These are phyloP conservation scores for Notechis scutatus DNA, from an alignment of 2,113 vertebrate genomes.

Conservation along the genomic window DNA sequence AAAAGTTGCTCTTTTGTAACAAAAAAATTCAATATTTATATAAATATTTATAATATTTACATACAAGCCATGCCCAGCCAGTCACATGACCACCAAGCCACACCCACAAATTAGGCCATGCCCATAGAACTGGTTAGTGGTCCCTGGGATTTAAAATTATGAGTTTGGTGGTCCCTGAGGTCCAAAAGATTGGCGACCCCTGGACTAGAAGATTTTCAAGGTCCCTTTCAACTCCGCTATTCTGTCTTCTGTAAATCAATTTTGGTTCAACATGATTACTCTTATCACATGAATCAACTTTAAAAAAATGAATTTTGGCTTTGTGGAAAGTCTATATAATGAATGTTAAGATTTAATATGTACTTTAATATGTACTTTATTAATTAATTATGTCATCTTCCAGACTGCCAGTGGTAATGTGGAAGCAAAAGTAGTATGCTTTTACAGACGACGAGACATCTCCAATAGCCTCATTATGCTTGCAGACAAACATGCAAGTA, in stretches of 20 bases:
- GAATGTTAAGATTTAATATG: neutral
- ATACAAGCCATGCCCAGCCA: too few species aligned
- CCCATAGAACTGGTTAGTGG: too few species aligned
- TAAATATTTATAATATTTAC: too few species aligned
- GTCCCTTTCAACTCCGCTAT: neutral
- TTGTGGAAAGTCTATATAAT: neutral
- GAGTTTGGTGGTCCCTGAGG: too few species aligned
- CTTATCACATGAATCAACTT: neutral
- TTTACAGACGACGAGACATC: slow-evolving; percentile 95
- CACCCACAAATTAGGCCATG: too few species aligned
- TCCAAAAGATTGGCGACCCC: too few species aligned
- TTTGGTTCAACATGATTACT: neutral
- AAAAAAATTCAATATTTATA: too few species aligned
- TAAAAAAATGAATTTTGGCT: neutral
- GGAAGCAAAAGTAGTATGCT: slow-evolving; percentile 98
- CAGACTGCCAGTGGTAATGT: slow-evolving; percentile 96
- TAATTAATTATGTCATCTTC: slow-evolving; percentile 64
- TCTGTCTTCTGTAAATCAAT: neutral
- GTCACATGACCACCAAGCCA: too few species aligned
- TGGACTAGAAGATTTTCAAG: neutral
- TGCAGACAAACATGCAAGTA: slow-evolving; percentile 97
- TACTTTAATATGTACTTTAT: neutral
- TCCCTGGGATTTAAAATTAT: too few species aligned
- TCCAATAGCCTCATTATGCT: slow-evolving; percentile 98
- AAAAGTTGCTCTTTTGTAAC: too few species aligned